Conservation (phyloP, 2,888 invertebrate species). For the Nomada lathburiana region DNA sequence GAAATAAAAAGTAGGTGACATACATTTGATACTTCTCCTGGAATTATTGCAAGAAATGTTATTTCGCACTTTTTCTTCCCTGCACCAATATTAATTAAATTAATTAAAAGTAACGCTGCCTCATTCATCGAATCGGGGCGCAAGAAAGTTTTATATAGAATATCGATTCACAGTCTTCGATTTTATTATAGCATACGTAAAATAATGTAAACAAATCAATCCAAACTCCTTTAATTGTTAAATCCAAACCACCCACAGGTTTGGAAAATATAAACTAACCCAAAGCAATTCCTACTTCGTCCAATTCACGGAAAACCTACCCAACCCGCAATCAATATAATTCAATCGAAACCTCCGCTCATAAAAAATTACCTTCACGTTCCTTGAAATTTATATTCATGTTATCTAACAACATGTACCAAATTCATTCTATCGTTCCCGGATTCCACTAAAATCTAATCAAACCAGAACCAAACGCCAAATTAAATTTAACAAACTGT, state of each 20-base stretch:
- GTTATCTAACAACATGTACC: too few species aligned
- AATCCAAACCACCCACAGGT: too few species aligned
- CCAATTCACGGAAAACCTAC: too few species aligned
- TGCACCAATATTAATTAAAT: slow-evolving; percentile 34
- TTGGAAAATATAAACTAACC: too few species aligned
- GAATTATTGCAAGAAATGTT: slow-evolving; percentile 1
- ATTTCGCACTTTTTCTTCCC: neutral
- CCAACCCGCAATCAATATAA: too few species aligned
- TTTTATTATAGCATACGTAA: neutral
- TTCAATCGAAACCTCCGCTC: too few species aligned
- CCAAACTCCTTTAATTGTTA: too few species aligned
- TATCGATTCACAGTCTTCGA: neutral
- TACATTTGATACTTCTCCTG: neutral
- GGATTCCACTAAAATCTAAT: neutral
- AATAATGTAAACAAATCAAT: too few species aligned
- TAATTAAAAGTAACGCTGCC: slow-evolving; percentile 30
- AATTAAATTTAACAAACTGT: neutral
- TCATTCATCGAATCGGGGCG: neutral
- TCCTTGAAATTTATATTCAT: too few species aligned
- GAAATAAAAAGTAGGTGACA: slow-evolving; percentile 26
- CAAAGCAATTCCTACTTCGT: too few species aligned
- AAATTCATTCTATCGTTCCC: too few species aligned
- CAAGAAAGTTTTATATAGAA: neutral
- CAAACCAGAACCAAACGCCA: neutral
- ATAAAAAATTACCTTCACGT: too few species aligned